These are phyloP conservation scores for Colinus virginianus DNA, from an alignment of 2,113 vertebrate genomes.

Conservation along the genomic window DNA sequence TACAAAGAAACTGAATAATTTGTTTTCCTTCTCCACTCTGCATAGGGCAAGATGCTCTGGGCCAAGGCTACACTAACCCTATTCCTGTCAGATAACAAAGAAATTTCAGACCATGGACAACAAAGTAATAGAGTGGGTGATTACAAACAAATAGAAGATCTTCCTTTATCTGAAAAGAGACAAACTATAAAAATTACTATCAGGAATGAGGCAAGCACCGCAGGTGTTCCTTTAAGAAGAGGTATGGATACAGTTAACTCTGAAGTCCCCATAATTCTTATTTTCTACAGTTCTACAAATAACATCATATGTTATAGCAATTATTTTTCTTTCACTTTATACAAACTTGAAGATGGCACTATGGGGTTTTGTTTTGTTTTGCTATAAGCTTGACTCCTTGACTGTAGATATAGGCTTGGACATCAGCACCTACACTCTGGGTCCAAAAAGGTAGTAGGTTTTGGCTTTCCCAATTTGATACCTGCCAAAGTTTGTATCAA, in stretches of 20 bases:
- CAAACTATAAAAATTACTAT: not conserved
- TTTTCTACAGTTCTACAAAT: not conserved
- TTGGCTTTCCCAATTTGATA: not conserved
- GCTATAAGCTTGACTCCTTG: not conserved
- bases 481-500: not conserved
- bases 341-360: not conserved
- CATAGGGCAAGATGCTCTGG: not conserved
- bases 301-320: not conserved
- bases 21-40: not conserved
- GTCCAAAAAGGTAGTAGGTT: not conserved
- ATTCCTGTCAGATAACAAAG: not conserved
- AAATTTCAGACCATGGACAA: not conserved
- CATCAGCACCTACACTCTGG: not conserved
- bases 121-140: not conserved
- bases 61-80: not conserved
- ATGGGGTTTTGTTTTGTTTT: not conserved
- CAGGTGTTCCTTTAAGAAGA: not conserved
- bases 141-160: not conserved
- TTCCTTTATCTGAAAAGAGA: not conserved
- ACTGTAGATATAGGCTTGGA: not conserved
- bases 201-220: not conserved
- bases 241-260: not conserved
- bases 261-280: not conserved
- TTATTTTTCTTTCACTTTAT: not conserved
- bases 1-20: not conserved